Evolutionary conservation across 2,888 invertebrate species (phyloP), one percentile per base, ranked within the genome.

Genomic region (Cheilosia scutellata): DNA sequence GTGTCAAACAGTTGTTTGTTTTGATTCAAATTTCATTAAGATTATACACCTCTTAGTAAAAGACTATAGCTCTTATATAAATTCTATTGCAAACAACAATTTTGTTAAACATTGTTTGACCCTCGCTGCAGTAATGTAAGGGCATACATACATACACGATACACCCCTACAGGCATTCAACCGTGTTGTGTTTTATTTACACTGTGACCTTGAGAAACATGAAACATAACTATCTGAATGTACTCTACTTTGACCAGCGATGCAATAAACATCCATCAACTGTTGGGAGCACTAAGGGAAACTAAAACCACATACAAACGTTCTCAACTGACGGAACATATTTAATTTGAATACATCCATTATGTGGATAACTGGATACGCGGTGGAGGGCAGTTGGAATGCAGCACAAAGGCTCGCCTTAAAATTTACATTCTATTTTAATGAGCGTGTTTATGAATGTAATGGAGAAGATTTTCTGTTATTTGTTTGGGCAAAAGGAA

Each of bases 351-450:
- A 40, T 62, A 20, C 13, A 13, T 37, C 6, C 1, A 0, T 13
- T 27, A 29, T 55, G 57, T n/a, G n/a, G n/a, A n/a, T n/a, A n/a
- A n/a, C n/a, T 20, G 31, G 20, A n/a, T 20, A 16, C 20, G 37
- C 40, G 20, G 6, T 25, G 20, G 9, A 9, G 55, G 16, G 20
- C n/a, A 7, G 9, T 7, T 11, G 7, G 11, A 27, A 20, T 11
- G 25, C 4, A 29, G 27, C 37, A 58, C 37, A 58, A 58, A 60
- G 62, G 60, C 51, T 57, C 33, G 29, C 11, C 16, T 49, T 11
- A 29, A 51, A 70, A 27, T 58, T 70, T 70, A 27, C 70, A 71
- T 71, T 11, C 71, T 29, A 42, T 60, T 72, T 62, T 53, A 62
- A 51, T 51, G 60, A 60, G 29, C 51, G 7, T 62, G 60, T 72